Base-by-base conservation (phyloP, 2,888 invertebrate species). In the Hecatera dysodea region DNA sequence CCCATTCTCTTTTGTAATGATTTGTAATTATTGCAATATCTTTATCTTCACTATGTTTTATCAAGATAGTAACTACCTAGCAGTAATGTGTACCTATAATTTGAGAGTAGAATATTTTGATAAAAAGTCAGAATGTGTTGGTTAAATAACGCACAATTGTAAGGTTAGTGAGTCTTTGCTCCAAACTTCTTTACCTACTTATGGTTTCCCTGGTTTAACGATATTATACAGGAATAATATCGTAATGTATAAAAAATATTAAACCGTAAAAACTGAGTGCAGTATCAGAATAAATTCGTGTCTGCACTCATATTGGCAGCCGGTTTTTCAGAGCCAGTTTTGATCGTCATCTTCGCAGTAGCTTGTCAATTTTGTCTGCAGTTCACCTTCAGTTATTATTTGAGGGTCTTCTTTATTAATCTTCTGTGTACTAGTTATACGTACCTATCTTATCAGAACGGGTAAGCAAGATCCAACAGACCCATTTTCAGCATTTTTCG, bases 291-390 rank as follows among this genome's bases (percentile, higher is more conserved):
- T 22, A 39, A 67, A 53, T 66, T 55, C 29, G 42, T 36, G 61
- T 52, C 57, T 66, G 53, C 53, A 72, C 70, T 64, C 60, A 63
- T 64, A 59, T 78, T 69, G 62, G 56, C 24, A 85, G 75, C 85
- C 85, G 83, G 85, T 85, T 83, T 79, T 74, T 60, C 67, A 66
- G 80, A 75, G 75, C 78, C 69, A 55, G 75, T 85, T 85, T 82
- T 72, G 68, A 33, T 69, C 66, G 70, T 48, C 66, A 70, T 74
- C 57, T 67, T 57, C 68, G 27, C 44, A 39, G 29, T 22, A 50
- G 22, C 27, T 67, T 53, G 68, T 52, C 56, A 39, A 39, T 64
- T 66, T 72, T 69, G 29, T 63, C 63, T 60, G 53, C 29, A n/a
- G 48, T 75, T 75, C 11, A 39, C 53, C 77, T 80, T 66, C 65